Base-by-base conservation (phyloP, 2,888 invertebrate species). In the Furcula furcula region DNA sequence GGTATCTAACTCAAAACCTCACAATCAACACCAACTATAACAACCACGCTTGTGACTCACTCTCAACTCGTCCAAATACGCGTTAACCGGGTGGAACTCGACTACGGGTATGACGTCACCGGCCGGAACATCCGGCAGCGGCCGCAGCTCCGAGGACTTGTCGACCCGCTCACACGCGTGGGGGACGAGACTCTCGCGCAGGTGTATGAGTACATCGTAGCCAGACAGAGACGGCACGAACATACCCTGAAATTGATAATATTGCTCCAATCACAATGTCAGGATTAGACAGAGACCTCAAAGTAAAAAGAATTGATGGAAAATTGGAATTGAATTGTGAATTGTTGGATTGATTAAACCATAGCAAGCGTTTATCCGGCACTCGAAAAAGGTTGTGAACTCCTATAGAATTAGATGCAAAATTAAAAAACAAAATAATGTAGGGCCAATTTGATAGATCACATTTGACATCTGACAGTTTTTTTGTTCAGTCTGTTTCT, bases 161-260 rank as follows among this genome's bases (percentile, higher is more conserved):
- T 72, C 65, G 25, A 77, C 55, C 1, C 89, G 75, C 50, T 91
- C 84, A 13, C 66, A 48, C 4, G 67, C 48, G 54, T 80, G 47
- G 12, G 85, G 82, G 5, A 78, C 49, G 83, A 87, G 70, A 76
- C 85, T 30, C 76, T 71, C 12, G 40, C 91, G 86, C 3, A 98
- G 70, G 57, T 92, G 90, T 59, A 98, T 94, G 0, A 96, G 40
- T 5, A 93, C 90, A 81, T 98, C 93, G 73, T 94, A 98, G 1
- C 93, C 94, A 0, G 71, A 40, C 11, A 74, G 67, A 3, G 76
- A 81, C 7, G 87, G 81, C n/a, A 84, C 54, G 65, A 84, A 86
- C 0, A 68, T 70, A 3, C 68, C 67, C 87, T 87, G 60, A 2
- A 19, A 12, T 4, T 10, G 13, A 22, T 2, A 11, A 19, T 23